Percentiles rank a stretch among this genome's conserved stretches.
These are phyloP conservation scores for Unio delphinus DNA, from an alignment of 2,888 invertebrate genomes.

Conservation along the genomic window DNA sequence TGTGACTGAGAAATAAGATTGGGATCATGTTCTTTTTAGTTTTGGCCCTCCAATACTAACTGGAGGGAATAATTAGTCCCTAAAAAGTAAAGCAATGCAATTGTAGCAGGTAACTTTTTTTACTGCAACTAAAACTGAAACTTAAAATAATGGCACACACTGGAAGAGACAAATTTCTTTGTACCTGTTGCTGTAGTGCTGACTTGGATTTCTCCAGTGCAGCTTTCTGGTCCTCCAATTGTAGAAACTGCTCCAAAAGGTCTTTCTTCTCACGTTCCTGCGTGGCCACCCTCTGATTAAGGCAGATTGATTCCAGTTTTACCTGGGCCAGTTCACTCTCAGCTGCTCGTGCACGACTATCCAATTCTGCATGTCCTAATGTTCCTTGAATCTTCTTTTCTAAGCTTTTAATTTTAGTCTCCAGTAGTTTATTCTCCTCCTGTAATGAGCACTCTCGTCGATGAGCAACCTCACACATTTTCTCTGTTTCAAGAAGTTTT, in stretches of 20 bases:
- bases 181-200: slow-evolving; percentile 32
- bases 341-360: background rate
- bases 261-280: slow-evolving; percentile 50
- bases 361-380: background rate
- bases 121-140: too few species aligned
- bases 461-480: slow-evolving; percentile 18
- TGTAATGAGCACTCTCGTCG: slow-evolving; percentile 16
- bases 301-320: slow-evolving; percentile 21
- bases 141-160: too few species aligned
- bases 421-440: slow-evolving; percentile 25
- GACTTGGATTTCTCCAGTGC: slow-evolving; percentile 20
- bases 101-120: too few species aligned
- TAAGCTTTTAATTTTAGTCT: slow-evolving; percentile 16
- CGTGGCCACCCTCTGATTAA: slow-evolving; percentile 31
- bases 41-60: too few species aligned
- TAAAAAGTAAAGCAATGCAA: too few species aligned
- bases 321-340: slow-evolving; percentile 13
- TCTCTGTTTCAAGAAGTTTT: slow-evolving; percentile 26
- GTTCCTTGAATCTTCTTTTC: slow-evolving; percentile 12
- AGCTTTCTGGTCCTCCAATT: slow-evolving; percentile 41
- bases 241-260: slow-evolving; percentile 40
- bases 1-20: too few species aligned
- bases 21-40: too few species aligned
- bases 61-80: too few species aligned
- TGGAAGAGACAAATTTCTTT: too few species aligned